Evolutionary conservation across 2,797 vertebrate genomes (phyloP).

Genomic region (Ceyx erithaca): DNA sequence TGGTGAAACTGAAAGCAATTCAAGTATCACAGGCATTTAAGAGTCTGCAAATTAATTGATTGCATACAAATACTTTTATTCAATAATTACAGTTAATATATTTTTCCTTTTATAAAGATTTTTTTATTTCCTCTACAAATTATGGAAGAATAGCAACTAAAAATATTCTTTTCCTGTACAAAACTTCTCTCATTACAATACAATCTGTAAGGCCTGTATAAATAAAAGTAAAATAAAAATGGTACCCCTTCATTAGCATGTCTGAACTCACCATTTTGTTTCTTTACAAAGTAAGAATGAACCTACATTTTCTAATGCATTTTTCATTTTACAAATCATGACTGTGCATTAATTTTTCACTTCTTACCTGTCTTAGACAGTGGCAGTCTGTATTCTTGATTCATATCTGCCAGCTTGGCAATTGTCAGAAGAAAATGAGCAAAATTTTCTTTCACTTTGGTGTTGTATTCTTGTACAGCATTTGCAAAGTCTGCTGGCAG

Average conservation of each 20-base stretch:
- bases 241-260: background rate
- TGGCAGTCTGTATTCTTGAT: slow-evolving; percentile 75
- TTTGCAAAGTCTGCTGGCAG: slow-evolving; percentile 73
- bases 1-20: background rate
- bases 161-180: background rate
- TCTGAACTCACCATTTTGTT: background rate
- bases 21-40: background rate
- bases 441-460: slow-evolving; percentile 62
- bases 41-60: background rate
- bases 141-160: background rate
- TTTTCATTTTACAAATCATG: background rate
- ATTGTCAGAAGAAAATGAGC: slow-evolving; percentile 66
- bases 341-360: background rate
- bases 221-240: background rate
- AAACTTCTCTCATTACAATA: background rate
- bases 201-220: background rate
- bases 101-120: background rate
- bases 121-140: background rate
- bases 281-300: background rate
- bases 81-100: background rate
- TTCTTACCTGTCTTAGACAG: slow-evolving; percentile 73
- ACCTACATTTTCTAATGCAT: background rate
- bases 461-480: slow-evolving; percentile 72
- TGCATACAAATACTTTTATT: background rate
- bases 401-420: slow-evolving; percentile 71